phyloP scores from a whole-genome alignment of 1,140 invertebrate genomes.

The Hypothenemus hampei region DNA sequence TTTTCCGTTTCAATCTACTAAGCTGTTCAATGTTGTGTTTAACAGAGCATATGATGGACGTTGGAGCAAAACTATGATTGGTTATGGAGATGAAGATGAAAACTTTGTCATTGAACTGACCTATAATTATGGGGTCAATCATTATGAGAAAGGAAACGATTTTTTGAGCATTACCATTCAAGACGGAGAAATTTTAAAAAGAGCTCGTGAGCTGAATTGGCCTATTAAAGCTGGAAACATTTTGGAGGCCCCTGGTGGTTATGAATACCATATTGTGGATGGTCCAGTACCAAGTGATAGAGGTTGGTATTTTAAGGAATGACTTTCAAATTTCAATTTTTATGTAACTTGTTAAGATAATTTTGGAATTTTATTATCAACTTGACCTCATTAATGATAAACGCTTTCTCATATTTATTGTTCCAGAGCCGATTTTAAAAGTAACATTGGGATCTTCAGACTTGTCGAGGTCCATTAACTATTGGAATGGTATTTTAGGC shows the following conservation, averaged over 20 bases:
- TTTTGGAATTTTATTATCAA: background rate
- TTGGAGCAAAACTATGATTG: conserved; percentile 99
- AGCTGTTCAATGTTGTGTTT: conserved; percentile 28
- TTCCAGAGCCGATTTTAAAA: conserved; percentile 74
- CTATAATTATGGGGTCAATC: conserved; percentile 92
- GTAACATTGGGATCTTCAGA: conserved; percentile 76
- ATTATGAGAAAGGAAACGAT: conserved; percentile 85
- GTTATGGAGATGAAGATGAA: conserved; percentile 90
- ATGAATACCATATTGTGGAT: conserved; percentile 77
- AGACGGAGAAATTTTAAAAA: conserved; percentile 69
- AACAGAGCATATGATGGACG: conserved; percentile 89
- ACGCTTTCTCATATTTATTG: background rate
- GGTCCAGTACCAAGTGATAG: conserved; percentile 58
- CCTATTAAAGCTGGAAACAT: conserved; percentile 49
- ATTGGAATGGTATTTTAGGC: conserved; percentile 75
- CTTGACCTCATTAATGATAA: too few species aligned
- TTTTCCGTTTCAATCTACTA: background rate
- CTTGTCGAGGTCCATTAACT: conserved; percentile 69
- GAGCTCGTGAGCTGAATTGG: conserved; percentile 64
- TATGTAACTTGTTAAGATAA: background rate
- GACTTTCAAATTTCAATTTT: background rate
- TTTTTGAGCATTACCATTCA: conserved; percentile 82
- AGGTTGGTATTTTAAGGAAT: conserved; percentile 50
- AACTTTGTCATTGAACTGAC: conserved; percentile 97
- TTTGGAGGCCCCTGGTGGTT: conserved; percentile 83